Percentiles rank a stretch among this genome's conserved stretches.
Conservation (phyloP, 2,113 vertebrate species). For the Platichthys stellatus region DNA sequence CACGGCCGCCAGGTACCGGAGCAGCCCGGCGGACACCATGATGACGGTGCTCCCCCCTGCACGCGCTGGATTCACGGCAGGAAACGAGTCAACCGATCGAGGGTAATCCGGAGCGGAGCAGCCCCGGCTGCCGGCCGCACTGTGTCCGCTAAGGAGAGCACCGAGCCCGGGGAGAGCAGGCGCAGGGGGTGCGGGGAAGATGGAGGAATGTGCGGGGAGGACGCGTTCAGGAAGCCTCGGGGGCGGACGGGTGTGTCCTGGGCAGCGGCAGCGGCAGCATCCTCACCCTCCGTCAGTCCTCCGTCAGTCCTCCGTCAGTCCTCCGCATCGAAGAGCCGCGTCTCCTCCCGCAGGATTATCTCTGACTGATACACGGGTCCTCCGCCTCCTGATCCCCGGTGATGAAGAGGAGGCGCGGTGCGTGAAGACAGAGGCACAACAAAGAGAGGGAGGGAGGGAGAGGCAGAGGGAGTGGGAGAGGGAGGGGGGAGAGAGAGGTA, state of each 20-base stretch:
- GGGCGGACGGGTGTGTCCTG: conserved; percentile 40
- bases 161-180: neutral
- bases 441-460: conserved; percentile 70
- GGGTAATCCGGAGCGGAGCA: too few relatives aligned
- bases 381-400: neutral
- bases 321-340: neutral
- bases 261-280: conserved; percentile 46
- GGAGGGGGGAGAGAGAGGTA: conserved; percentile 50
- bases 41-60: conserved; percentile 40
- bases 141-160: too few relatives aligned
- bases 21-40: conserved; percentile 61
- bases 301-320: conserved; percentile 13
- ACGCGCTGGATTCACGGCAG: too few relatives aligned
- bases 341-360: neutral
- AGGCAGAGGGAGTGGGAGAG: conserved; percentile 39
- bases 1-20: conserved; percentile 71
- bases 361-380: neutral
- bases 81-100: too few relatives aligned
- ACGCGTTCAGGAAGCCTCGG: conserved; percentile 41
- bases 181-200: conserved; percentile 9
- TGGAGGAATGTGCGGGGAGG: conserved; percentile 19
- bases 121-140: too few relatives aligned
- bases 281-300: conserved; percentile 30
- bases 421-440: conserved; percentile 62
- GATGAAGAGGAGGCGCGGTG: conserved; percentile 17